Evolutionary conservation across 2,888 invertebrate genomes (phyloP).

Genomic region (Heteropelma amictum): DNA sequence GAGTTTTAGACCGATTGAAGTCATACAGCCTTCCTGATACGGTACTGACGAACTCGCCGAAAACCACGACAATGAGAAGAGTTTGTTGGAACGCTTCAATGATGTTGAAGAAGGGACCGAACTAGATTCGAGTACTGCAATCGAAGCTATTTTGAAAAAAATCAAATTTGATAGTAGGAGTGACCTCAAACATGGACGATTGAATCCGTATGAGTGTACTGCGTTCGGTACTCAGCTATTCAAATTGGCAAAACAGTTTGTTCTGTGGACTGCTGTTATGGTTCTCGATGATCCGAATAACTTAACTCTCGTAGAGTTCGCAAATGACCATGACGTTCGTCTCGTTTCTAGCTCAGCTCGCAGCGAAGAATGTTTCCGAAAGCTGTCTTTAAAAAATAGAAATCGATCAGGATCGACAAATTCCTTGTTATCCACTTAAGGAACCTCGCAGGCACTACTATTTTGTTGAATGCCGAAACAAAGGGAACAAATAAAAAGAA

Average conservation of each 20-base stretch:
- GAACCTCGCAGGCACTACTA: conserved; percentile 35
- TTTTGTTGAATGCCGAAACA: conserved; percentile 23
- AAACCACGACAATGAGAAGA: not conserved
- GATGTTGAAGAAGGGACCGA: not conserved
- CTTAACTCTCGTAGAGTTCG: conserved; percentile 2
- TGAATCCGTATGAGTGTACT: conserved; percentile 41
- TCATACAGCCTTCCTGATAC: not conserved
- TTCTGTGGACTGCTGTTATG: conserved; percentile 41
- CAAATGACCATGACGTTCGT: not conserved
- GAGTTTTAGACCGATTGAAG: conserved; percentile 23
- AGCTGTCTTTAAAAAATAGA: conserved; percentile 39
- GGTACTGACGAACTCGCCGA: not conserved
- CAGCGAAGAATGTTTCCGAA: conserved; percentile 43
- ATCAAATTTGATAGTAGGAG: conserved; percentile 19
- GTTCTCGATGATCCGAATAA: not conserved
- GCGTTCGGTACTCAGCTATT: conserved; percentile 23
- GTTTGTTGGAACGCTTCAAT: not conserved
- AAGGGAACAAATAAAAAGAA: not conserved
- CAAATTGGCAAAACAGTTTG: conserved; percentile 38
- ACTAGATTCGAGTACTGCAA: not conserved
- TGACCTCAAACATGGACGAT: conserved; percentile 18
- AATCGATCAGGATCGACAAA: conserved; percentile 45
- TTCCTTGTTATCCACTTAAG: conserved; percentile 49
- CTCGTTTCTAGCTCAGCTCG: conserved; percentile 37
- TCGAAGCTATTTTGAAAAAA: conserved; percentile 14